These are phyloP conservation scores for Brachionus calyciflorus DNA, from an alignment of 1,140 invertebrate genomes.

Conservation along the genomic window DNA sequence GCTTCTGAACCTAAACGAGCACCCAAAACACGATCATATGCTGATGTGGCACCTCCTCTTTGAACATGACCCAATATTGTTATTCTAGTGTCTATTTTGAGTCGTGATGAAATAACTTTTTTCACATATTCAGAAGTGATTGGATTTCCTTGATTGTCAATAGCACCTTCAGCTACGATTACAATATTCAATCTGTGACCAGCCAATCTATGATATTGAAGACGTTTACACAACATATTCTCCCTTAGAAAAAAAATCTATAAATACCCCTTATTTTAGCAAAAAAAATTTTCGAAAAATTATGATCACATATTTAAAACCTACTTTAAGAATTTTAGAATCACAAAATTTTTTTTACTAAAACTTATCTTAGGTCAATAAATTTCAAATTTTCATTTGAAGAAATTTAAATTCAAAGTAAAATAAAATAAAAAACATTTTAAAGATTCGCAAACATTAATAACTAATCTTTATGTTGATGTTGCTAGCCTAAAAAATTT, in stretches of 20 bases:
- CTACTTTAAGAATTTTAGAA: too few species aligned
- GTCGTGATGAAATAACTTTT: slow-evolving; percentile 76
- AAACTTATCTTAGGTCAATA: too few species aligned
- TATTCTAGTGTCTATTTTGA: slow-evolving; percentile 92
- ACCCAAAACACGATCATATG: slow-evolving; percentile 96
- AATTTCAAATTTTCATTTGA: too few species aligned
- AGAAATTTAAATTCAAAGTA: not conserved
- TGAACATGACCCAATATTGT: slow-evolving; percentile 97
- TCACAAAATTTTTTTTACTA: too few species aligned
- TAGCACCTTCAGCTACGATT: slow-evolving; percentile 95
- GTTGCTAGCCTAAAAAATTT: too few species aligned
- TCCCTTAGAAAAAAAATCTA: slow-evolving; percentile 54
- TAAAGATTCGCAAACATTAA: too few species aligned
- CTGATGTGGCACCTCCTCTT: slow-evolving; percentile 94
- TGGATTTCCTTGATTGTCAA: slow-evolving; percentile 84
- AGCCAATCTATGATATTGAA: slow-evolving; percentile 74
- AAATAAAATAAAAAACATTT: not conserved
- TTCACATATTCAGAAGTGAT: slow-evolving; percentile 88
- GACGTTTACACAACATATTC: slow-evolving; percentile 75
- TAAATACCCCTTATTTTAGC: too few species aligned
- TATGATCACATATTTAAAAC: too few species aligned
- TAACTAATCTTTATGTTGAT: too few species aligned
- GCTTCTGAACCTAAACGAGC: slow-evolving; percentile 98
- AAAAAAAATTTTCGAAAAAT: too few species aligned
- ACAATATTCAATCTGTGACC: slow-evolving; percentile 97